phyloP scores from a whole-genome alignment of 2,888 invertebrate genomes.

The Tridacna gigas region DNA sequence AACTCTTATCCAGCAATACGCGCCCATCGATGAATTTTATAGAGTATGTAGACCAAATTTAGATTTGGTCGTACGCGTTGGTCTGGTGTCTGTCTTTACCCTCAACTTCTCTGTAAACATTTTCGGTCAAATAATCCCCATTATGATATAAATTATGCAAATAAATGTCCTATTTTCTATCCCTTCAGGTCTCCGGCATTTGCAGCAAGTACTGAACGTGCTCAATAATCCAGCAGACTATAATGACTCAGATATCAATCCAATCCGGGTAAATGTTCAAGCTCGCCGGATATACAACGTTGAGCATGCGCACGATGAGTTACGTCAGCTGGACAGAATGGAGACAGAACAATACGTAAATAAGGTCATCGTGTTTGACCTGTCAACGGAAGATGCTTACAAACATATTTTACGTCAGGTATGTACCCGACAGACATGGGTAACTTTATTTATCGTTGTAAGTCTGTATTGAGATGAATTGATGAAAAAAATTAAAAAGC shows the following conservation, averaged over 20 bases:
- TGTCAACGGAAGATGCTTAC: slow-evolving; percentile 75
- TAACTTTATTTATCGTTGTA: too few species aligned
- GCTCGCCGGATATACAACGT: slow-evolving; percentile 70
- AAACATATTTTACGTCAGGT: slow-evolving; percentile 77
- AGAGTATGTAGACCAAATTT: too few species aligned
- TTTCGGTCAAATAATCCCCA: too few species aligned
- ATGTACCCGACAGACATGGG: slow-evolving; percentile 24
- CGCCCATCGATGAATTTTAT: too few species aligned
- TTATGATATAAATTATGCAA: too few species aligned
- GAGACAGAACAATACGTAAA: slow-evolving; percentile 51
- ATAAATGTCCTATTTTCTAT: background rate
- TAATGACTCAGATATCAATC: slow-evolving; percentile 24
- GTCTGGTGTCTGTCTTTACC: too few species aligned
- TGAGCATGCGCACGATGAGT: slow-evolving; percentile 75
- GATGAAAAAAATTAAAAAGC: too few species aligned
- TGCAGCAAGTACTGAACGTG: slow-evolving; percentile 55
- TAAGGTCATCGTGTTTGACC: slow-evolving; percentile 77
- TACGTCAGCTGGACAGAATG: slow-evolving; percentile 73
- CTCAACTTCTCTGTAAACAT: too few species aligned
- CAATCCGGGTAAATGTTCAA: slow-evolving; percentile 49
- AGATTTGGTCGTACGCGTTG: too few species aligned
- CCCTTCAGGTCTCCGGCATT: slow-evolving; percentile 64
- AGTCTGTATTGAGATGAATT: too few species aligned
- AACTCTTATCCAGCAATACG: too few species aligned
- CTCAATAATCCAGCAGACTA: slow-evolving; percentile 18